Evolutionary conservation across 2,888 invertebrate genomes (phyloP).

Genomic region (Amphipyra berbera): DNA sequence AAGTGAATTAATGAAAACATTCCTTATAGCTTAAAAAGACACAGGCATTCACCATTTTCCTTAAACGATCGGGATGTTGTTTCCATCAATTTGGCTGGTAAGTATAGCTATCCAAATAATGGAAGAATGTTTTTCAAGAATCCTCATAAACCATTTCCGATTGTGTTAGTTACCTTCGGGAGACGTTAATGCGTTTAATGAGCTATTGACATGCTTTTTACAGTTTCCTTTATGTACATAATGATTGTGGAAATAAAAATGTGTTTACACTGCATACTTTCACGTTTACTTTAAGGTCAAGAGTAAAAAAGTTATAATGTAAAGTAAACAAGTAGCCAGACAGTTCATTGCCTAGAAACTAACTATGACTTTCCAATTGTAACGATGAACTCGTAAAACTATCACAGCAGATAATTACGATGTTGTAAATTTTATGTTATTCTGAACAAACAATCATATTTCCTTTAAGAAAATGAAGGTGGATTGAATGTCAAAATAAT

Average conservation of each 20-base stretch:
- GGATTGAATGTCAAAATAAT: background rate
- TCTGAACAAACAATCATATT: constrained; percentile 1
- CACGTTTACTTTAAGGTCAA: background rate
- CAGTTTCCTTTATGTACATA: background rate
- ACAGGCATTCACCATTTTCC: too few relatives aligned
- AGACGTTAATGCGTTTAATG: background rate
- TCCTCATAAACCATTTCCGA: background rate
- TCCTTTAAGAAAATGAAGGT: background rate
- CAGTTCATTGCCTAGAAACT: background rate
- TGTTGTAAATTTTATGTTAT: constrained; percentile 9
- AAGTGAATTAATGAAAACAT: too few relatives aligned
- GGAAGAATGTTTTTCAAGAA: too few relatives aligned
- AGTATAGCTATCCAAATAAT: too few relatives aligned
- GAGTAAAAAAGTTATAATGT: background rate
- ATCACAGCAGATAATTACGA: constrained; percentile 8
- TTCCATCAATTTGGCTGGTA: too few relatives aligned
- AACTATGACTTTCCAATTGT: constrained; percentile 20
- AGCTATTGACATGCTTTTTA: background rate
- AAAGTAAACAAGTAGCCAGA: too few relatives aligned
- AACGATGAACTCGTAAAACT: constrained; percentile 18
- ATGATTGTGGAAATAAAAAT: background rate
- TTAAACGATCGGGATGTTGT: too few relatives aligned
- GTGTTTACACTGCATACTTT: background rate
- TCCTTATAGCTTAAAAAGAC: too few relatives aligned
- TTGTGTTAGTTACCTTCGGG: background rate